Evolutionary conservation across 2,888 invertebrate species (phyloP), one percentile per base, ranked within the genome.

Genomic region (Drosophila infuscata): DNA sequence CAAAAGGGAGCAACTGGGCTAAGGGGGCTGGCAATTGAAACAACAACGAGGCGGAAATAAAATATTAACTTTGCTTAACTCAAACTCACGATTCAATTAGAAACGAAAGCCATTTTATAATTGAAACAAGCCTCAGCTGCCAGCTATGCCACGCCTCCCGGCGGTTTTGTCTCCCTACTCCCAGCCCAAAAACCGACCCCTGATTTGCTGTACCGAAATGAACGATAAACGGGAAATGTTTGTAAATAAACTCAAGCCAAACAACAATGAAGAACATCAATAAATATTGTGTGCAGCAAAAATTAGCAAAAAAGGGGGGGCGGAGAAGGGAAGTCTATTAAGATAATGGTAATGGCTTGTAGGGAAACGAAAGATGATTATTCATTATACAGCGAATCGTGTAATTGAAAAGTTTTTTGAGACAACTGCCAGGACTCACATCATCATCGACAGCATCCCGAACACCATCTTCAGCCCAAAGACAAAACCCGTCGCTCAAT

Each of bases 51-150:
- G 70, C 76, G 70, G 69, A 82, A 87, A 87, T 87, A 87, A 89
- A 86, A 87, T 86, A 86, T 89, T 87, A 89, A 89, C 85, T 89
- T 76, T 74, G 79, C 72, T 83, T 71, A 64, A 63, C 74, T 76
- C 78, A 72, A 82, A 82, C 85, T 81, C 84, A 63, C 79, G 82
- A 84, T 90, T 90, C 89, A 88, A 91, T 90, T 90, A 85, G 82
- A 81, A 88, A 76, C 83, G 79, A 91, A 91, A 91, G 91, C 91
- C 90, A 91, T 91, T 91, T 91, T 91, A 83, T 90, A 91, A 91
- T 88, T 91, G 88, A 91, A 91, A 83, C 81, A 70, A 75, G 69
- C 68, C 29, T 49, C 9, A 32, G 66, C 41, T 72, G 60, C 43
- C 57, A 54, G 69, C 61, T 63, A 66, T 7, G 38, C 60, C 60